Conservation (phyloP, 2,797 vertebrate species). For the Mormyrops boulengeri region DNA sequence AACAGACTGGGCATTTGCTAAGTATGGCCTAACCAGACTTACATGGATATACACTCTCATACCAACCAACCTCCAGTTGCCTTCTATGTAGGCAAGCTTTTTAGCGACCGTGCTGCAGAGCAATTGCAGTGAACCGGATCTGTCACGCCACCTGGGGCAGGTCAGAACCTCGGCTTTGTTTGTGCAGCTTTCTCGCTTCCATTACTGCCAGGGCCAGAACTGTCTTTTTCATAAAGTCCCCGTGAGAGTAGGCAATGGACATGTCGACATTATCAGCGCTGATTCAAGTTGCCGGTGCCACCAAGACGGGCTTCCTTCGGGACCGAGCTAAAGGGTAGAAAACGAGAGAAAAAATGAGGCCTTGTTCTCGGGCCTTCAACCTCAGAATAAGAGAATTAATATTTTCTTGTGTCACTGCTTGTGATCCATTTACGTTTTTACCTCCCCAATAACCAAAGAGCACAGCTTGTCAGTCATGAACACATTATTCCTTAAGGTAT, state of each 20-base stretch:
- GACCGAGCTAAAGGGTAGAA: not conserved
- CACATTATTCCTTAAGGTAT: not conserved
- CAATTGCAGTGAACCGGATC: not conserved
- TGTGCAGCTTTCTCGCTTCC: not conserved
- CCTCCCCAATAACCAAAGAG: not conserved
- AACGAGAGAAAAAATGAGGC: not conserved
- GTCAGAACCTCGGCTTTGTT: not conserved
- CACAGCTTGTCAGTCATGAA: not conserved
- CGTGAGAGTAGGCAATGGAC: not conserved
- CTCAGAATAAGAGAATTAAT: not conserved
- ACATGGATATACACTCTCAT: not conserved
- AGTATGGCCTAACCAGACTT: not conserved
- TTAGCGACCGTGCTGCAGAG: not conserved
- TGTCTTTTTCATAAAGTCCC: not conserved
- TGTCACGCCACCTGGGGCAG: not conserved
- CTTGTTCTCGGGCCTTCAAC: not conserved
- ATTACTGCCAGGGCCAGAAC: not conserved
- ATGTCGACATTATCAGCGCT: conserved; percentile 15
- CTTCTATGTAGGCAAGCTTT: conserved; percentile 31
- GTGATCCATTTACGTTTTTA: not conserved
- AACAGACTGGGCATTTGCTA: not conserved
- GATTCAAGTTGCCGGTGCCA: not conserved
- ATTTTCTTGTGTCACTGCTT: not conserved
- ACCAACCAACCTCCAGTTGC: conserved; percentile 33
- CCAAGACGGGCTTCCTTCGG: not conserved